Conservation (phyloP, 2,797 vertebrate species). For the Hydrocynus forskahlii region DNA sequence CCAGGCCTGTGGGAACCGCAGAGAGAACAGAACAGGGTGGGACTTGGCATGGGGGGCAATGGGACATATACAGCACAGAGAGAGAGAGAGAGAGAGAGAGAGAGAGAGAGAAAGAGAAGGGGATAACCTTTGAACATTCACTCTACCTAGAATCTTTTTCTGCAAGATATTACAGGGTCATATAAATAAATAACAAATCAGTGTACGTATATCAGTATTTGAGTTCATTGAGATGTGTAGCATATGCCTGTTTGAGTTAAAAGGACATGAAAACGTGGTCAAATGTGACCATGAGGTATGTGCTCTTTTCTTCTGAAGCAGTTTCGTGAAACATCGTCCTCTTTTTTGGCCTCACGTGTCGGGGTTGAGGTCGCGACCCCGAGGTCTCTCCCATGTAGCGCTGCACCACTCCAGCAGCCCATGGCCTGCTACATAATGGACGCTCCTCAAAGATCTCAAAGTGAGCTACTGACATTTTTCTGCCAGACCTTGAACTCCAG, state of each 20-base stretch:
- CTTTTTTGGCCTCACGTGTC: slow-evolving; percentile 24
- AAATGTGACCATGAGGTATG: not conserved
- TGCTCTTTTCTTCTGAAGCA: slow-evolving; percentile 17
- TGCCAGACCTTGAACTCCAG: not conserved
- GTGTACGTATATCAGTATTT: not conserved
- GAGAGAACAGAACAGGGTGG: slow-evolving; percentile 74
- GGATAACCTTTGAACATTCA: slow-evolving; percentile 37
- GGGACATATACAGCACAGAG: slow-evolving; percentile 78
- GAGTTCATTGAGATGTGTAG: not conserved
- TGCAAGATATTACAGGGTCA: not conserved
- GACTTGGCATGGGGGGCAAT: slow-evolving; percentile 79
- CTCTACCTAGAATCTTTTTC: not conserved
- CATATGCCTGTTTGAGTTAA: no score
- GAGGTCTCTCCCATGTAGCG: slow-evolving; percentile 4
- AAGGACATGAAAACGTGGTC: not conserved
- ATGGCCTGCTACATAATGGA: not conserved
- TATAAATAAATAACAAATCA: slow-evolving; percentile 18
- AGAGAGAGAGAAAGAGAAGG: slow-evolving; percentile 41
- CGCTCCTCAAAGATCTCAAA: not conserved
- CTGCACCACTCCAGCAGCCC: not conserved
- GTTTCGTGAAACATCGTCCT: slow-evolving; percentile 6
- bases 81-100: slow-evolving; percentile 31
- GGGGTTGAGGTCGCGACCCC: slow-evolving; percentile 31
- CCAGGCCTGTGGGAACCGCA: slow-evolving; percentile 88
- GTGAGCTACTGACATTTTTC: not conserved